Percentiles rank a stretch among this genome's conserved stretches.
Evolutionary conservation across 2,888 invertebrate species (phyloP).

Genomic region (Synergus umbraculus): DNA sequence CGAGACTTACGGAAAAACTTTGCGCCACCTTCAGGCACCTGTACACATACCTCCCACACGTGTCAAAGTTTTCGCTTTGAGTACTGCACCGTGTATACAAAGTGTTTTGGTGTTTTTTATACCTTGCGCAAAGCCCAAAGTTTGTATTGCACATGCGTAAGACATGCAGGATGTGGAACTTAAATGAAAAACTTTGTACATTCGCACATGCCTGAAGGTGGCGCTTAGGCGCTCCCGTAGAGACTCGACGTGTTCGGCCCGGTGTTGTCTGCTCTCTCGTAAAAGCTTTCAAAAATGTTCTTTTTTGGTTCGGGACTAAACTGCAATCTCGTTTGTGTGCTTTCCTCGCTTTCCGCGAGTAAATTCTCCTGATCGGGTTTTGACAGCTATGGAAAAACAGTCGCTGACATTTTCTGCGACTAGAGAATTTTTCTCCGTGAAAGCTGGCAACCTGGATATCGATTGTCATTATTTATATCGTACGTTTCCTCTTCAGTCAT

Average conservation of each 20-base stretch:
- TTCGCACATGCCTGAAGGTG: too few relatives aligned
- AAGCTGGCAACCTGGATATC: conserved; percentile 72
- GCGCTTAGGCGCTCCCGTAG: too few relatives aligned
- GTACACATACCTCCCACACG: too few relatives aligned
- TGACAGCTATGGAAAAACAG: conserved; percentile 14
- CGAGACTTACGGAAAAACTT: not conserved
- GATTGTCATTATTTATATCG: conserved; percentile 78
- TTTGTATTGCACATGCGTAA: too few relatives aligned
- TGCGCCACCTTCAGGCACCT: too few relatives aligned
- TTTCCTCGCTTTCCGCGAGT: not conserved
- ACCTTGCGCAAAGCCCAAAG: too few relatives aligned
- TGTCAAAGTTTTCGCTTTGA: too few relatives aligned
- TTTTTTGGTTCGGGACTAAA: conserved; percentile 1
- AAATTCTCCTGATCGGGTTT: not conserved
- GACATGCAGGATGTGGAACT: too few relatives aligned
- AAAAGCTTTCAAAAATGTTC: conserved; percentile 5
- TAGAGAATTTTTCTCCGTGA: conserved; percentile 64
- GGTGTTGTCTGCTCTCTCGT: not conserved
- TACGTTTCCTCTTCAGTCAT: conserved; percentile 78
- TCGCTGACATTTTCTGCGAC: conserved; percentile 38
- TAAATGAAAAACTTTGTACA: too few relatives aligned
- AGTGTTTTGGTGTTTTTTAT: too few relatives aligned
- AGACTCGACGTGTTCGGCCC: not conserved
- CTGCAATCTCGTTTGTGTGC: not conserved
- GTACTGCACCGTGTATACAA: too few relatives aligned